Conservation (phyloP, 2,888 invertebrate species). For the Eupithecia centaureata region DNA sequence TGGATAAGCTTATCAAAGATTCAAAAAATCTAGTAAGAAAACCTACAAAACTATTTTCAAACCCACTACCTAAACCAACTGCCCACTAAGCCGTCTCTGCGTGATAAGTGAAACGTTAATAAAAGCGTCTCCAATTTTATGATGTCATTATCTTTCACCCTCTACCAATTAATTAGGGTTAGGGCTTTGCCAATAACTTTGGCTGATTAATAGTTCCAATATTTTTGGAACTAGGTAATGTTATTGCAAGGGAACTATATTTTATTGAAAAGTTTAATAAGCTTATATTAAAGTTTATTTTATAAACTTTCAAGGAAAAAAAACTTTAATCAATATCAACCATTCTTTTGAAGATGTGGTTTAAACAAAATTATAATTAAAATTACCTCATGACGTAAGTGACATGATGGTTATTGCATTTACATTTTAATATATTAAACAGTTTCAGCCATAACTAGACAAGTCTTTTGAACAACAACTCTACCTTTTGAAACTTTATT, state of each 20-base stretch:
- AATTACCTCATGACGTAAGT: too few relatives aligned
- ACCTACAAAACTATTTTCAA: not conserved
- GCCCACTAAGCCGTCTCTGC: not conserved
- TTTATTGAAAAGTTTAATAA: not conserved
- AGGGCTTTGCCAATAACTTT: conserved; percentile 50
- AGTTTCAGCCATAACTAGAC: not conserved
- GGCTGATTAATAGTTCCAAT: conserved; percentile 32
- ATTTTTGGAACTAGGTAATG: not conserved
- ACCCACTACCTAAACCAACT: not conserved
- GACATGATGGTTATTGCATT: not conserved
- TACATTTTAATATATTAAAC: not conserved
- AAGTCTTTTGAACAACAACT: not conserved
- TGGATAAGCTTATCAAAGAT: not conserved
- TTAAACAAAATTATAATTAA: too few relatives aligned
- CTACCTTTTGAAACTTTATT: conserved; percentile 17
- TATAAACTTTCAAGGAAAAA: too few relatives aligned
- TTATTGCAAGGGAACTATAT: not conserved
- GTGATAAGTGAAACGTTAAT: conserved; percentile 14
- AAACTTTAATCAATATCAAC: too few relatives aligned
- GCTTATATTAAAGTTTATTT: too few relatives aligned
- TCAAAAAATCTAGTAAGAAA: not conserved
- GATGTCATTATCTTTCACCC: conserved; percentile 71
- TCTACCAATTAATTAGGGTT: conserved; percentile 76
- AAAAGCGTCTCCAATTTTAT: conserved; percentile 48
- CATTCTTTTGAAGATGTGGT: too few relatives aligned